These are phyloP conservation scores for Condylura cristata DNA, from an alignment of 2,113 vertebrate genomes.

Conservation along the genomic window DNA sequence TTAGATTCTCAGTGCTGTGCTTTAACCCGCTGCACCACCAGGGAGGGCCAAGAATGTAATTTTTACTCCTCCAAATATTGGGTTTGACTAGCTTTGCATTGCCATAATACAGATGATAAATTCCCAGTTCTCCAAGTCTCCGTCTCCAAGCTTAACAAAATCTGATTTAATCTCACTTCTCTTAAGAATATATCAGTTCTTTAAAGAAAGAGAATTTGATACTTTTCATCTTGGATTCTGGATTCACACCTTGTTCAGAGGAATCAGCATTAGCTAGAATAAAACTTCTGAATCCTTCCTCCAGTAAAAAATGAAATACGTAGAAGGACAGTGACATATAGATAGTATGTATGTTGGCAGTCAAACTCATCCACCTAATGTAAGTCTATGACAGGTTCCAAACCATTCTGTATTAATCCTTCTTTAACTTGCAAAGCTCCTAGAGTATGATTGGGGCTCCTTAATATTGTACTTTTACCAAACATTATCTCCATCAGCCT, in stretches of 20 bases:
- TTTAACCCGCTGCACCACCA: too few relatives aligned
- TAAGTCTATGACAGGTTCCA: background rate
- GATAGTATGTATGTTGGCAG: too few relatives aligned
- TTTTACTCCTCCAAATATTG: background rate
- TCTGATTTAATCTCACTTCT: background rate
- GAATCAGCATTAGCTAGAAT: background rate
- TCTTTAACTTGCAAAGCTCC: background rate
- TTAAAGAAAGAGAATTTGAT: constrained; percentile 25
- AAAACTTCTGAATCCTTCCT: background rate
- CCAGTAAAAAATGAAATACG: background rate
- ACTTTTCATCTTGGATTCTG: background rate
- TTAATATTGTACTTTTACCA: background rate
- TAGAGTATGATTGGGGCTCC: background rate
- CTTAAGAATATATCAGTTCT: background rate
- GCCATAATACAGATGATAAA: background rate
- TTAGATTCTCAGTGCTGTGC: too few relatives aligned
- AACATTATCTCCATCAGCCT: background rate
- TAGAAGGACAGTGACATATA: background rate
- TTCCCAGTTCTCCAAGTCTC: background rate
- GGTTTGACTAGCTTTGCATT: background rate
- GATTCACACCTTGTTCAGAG: background rate
- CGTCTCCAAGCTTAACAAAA: background rate
- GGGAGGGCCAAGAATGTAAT: background rate
- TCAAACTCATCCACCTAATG: background rate
- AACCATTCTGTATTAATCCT: background rate